phyloP scores from a whole-genome alignment of 2,797 vertebrate species.

The Thripadectes ignobilis region DNA sequence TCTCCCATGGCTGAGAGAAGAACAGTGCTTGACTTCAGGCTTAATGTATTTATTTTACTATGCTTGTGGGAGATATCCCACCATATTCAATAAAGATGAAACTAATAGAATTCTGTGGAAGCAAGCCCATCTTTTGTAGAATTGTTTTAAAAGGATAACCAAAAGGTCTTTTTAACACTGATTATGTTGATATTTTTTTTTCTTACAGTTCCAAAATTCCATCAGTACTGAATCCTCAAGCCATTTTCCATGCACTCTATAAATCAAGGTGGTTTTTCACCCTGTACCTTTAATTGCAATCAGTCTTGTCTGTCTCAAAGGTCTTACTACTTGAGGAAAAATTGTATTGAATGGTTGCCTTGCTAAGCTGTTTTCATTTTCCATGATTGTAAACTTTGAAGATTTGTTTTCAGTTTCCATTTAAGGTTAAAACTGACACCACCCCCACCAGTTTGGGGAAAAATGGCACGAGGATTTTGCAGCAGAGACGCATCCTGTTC shows the following conservation, averaged over 20 bases:
- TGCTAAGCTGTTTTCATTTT: not conserved
- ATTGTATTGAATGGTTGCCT: not conserved
- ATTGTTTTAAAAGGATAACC: not conserved
- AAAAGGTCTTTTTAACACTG: not conserved
- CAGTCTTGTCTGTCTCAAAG: not conserved
- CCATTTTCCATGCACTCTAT: not conserved
- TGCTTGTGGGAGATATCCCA: constrained; percentile 16
- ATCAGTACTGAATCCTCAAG: not conserved
- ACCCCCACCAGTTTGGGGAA: not conserved
- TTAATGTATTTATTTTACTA: not conserved
- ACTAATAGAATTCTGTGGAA: not conserved
- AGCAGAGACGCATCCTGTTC: not conserved
- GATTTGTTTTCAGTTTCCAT: not conserved
- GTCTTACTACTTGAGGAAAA: not conserved
- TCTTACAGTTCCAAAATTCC: not conserved
- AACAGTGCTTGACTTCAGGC: not conserved
- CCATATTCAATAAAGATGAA: not conserved
- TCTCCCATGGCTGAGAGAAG: constrained; percentile 19
- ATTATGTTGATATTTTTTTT: not conserved
- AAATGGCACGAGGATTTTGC: not conserved
- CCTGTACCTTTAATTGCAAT: not conserved
- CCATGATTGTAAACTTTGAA: not conserved
- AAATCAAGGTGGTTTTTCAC: not conserved
- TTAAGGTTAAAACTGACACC: not conserved
- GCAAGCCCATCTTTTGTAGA: not conserved